Evolutionary conservation across 2,113 vertebrate genomes (phyloP).

Genomic region (Chloroceryle aenea): DNA sequence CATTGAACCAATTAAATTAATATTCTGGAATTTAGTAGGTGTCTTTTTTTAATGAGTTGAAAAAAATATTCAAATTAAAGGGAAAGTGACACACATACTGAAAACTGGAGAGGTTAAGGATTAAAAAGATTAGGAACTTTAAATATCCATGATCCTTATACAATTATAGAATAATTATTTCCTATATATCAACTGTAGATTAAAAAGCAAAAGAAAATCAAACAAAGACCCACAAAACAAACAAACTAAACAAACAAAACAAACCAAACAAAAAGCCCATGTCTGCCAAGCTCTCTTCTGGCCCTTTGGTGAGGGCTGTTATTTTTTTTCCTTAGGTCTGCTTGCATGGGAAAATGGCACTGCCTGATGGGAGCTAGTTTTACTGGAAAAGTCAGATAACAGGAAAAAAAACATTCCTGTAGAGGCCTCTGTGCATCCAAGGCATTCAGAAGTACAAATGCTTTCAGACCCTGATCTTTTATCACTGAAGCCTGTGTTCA

Average conservation of each 20-base stretch:
- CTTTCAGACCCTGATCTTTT: conserved; percentile 62
- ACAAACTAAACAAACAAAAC: rapidly evolving
- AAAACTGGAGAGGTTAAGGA: not conserved
- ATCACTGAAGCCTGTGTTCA: conserved; percentile 46
- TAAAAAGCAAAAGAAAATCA: not conserved
- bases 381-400: conserved; percentile 56
- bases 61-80: not conserved
- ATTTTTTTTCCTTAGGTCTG: conserved; percentile 24
- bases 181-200: not conserved
- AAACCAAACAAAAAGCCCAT: rapidly evolving
- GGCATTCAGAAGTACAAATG: not conserved
- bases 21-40: not conserved
- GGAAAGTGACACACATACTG: not conserved
- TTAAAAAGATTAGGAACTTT: not conserved
- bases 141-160: not conserved
- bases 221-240: no score
- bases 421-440: conserved; percentile 7
- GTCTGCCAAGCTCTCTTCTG: not conserved
- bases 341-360: conserved; percentile 19
- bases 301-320: not conserved
- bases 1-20: not conserved
- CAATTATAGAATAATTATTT: not conserved
- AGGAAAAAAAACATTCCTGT: not conserved
- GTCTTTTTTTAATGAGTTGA: not conserved
- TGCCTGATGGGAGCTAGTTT: conserved; percentile 46